Conservation (phyloP, 2,113 vertebrate species). For the Phaethon lepturus region DNA sequence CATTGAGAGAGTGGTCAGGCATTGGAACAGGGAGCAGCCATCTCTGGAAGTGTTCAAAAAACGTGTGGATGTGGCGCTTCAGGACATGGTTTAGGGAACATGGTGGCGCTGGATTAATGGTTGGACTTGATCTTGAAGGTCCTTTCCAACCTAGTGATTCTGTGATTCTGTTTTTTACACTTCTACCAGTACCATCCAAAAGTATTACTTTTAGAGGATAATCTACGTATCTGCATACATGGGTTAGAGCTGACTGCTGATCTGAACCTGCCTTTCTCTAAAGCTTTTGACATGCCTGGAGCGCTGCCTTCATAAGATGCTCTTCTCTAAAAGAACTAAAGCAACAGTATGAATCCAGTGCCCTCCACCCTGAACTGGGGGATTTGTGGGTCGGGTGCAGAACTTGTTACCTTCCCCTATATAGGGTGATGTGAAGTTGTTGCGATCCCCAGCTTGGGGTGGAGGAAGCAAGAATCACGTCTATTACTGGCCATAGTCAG, state of each 20-base stretch:
- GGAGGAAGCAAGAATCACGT: background rate
- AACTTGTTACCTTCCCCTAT: background rate
- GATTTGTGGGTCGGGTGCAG: background rate
- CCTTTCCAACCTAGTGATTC: too few species aligned
- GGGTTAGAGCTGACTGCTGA: background rate
- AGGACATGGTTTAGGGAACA: too few species aligned
- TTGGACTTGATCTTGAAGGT: too few species aligned
- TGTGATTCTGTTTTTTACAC: background rate
- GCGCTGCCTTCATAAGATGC: background rate
- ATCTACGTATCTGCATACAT: background rate
- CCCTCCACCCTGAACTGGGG: background rate
- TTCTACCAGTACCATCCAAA: background rate
- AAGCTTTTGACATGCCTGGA: background rate
- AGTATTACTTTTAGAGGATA: background rate
- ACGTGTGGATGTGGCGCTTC: too few species aligned
- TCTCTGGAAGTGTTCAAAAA: too few species aligned
- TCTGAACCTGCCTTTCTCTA: background rate
- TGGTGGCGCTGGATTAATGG: too few species aligned
- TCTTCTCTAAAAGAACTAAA: background rate
- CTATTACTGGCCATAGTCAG: background rate
- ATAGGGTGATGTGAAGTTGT: background rate
- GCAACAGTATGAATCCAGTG: background rate
- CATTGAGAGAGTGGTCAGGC: too few species aligned
- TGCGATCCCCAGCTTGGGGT: background rate
- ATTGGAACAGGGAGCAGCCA: too few species aligned